These are phyloP conservation scores for Hypanus sabinus DNA, from an alignment of 2,113 vertebrate genomes.

Conservation along the genomic window DNA sequence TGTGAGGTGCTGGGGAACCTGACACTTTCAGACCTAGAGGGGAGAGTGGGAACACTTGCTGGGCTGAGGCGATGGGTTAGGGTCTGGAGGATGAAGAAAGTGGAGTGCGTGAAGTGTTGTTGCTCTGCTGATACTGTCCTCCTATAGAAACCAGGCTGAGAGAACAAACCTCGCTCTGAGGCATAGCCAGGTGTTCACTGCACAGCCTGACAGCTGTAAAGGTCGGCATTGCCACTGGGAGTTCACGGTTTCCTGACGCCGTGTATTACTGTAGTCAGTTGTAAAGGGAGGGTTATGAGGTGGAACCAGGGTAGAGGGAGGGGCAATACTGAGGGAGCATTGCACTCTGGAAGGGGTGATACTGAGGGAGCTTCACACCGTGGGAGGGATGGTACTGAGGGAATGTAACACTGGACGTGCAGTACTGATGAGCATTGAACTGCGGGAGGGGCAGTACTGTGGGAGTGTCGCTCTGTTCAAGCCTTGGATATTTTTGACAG, in stretches of 20 bases:
- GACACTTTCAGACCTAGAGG: too few relatives aligned
- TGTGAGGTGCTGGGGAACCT: neutral
- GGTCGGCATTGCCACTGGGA: too few relatives aligned
- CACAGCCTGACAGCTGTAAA: conserved; percentile 47
- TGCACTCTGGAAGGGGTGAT: neutral
- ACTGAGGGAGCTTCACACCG: neutral
- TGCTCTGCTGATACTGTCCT: conserved; percentile 55
- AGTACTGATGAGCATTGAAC: neutral
- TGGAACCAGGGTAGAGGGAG: too few relatives aligned
- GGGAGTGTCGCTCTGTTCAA: neutral
- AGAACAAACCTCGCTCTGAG: conserved; percentile 53
- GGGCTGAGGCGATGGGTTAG: neutral
- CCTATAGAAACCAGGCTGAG: conserved; percentile 56
- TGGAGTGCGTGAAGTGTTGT: conserved; percentile 50
- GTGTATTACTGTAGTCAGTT: too few relatives aligned
- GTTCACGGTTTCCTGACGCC: neutral
- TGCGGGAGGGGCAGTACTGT: neutral
- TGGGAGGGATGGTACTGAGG: neutral
- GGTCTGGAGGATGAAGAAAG: conserved; percentile 52
- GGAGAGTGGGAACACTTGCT: neutral
- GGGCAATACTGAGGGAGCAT: neutral
- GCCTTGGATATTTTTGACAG: too few relatives aligned
- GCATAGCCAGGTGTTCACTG: conserved; percentile 50
- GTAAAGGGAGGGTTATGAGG: neutral
- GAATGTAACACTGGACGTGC: neutral